Percentiles rank a stretch among this genome's conserved stretches.
These are phyloP conservation scores for Jaculus jaculus DNA, from an alignment of 2,113 vertebrate species.

Conservation along the genomic window DNA sequence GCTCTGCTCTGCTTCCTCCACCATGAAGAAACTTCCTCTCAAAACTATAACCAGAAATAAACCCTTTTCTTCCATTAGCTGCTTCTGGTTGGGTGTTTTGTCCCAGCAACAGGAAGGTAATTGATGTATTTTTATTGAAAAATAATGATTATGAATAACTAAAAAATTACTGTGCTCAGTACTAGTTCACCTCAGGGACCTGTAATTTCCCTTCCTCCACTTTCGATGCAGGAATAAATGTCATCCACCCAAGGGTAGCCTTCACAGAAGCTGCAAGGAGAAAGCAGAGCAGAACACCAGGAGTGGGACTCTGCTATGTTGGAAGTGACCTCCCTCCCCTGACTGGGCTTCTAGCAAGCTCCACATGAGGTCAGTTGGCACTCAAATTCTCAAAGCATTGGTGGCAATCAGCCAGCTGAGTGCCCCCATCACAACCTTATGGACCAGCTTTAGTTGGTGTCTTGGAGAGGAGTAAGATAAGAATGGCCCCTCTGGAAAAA, in stretches of 20 bases:
- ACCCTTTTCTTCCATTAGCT: too few relatives aligned
- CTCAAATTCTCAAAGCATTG: not conserved
- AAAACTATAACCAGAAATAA: too few relatives aligned
- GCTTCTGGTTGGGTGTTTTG: too few relatives aligned
- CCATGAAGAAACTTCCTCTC: too few relatives aligned
- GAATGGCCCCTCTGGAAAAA: not conserved
- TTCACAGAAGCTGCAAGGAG: not conserved
- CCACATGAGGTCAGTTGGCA: not conserved
- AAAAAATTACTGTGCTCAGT: conserved; percentile 23
- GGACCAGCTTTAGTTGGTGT: not conserved
- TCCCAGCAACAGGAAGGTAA: too few relatives aligned
- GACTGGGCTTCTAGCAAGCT: not conserved
- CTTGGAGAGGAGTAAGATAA: not conserved
- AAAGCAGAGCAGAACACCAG: not conserved
- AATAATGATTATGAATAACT: conserved; percentile 27
- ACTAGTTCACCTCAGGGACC: not conserved
- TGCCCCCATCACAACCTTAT: not conserved
- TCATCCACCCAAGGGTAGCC: not conserved
- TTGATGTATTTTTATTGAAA: conserved; percentile 4
- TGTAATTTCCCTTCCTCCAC: conserved; percentile 12
- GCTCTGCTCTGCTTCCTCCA: too few relatives aligned
- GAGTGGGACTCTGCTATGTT: not conserved
- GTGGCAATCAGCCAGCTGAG: not conserved
- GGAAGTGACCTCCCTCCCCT: not conserved
- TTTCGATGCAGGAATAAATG: conserved; percentile 5